Evolutionary conservation across 1,140 invertebrate species (phyloP).

Genomic region (Yoshiicerus persimilis): DNA sequence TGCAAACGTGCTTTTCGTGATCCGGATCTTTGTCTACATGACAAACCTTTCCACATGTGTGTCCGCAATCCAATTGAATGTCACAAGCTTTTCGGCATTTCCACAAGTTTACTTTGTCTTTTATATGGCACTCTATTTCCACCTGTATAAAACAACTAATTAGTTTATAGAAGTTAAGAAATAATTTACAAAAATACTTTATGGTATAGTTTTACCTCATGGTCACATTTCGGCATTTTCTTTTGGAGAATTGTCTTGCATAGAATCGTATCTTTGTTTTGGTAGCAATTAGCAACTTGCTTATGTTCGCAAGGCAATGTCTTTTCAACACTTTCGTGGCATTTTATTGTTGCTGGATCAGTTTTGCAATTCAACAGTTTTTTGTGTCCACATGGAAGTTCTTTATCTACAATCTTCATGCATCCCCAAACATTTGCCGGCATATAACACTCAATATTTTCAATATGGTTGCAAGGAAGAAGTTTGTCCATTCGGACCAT

Average conservation of each 20-base stretch:
- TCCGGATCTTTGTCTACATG: slow-evolving; percentile 37
- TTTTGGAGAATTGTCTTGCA: background rate
- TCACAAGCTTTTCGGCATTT: slow-evolving; percentile 31
- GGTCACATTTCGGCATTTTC: background rate
- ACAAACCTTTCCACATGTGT: slow-evolving; percentile 39
- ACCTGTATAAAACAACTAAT: background rate
- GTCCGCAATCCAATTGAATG: slow-evolving; percentile 42
- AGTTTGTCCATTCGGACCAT: background rate
- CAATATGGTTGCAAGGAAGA: background rate
- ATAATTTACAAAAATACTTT: background rate
- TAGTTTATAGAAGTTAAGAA: background rate
- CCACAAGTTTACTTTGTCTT: background rate
- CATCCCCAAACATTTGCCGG: background rate
- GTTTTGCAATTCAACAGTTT: background rate
- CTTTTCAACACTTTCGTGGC: background rate
- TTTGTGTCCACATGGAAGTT: slow-evolving; percentile 42
- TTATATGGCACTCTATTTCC: slow-evolving; percentile 24
- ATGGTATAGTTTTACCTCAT: background rate
- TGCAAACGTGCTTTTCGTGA: slow-evolving; percentile 35
- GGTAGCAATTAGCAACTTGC: background rate
- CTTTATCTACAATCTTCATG: slow-evolving; percentile 24
- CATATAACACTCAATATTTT: background rate
- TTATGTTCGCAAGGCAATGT: slow-evolving; percentile 26
- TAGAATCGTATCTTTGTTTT: background rate
- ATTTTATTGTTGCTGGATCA: background rate